phyloP scores from a whole-genome alignment of 1,140 invertebrate genomes.

The Euschistus heros region DNA sequence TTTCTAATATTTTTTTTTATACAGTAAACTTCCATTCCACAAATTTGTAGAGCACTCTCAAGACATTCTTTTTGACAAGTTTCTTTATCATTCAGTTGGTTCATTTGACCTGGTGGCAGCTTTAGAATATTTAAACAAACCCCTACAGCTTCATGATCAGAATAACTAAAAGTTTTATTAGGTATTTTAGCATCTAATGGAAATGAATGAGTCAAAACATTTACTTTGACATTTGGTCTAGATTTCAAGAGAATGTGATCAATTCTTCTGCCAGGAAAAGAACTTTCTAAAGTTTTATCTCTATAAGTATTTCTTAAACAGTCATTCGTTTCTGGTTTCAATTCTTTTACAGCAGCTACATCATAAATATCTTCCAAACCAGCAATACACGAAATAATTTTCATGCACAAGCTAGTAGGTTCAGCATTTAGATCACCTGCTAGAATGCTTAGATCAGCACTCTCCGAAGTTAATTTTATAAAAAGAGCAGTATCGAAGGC shows the following conservation, averaged over 20 bases:
- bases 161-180: too few relatives aligned
- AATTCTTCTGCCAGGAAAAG: constrained; percentile 6
- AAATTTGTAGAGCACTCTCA: too few relatives aligned
- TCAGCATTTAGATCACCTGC: constrained; percentile 89
- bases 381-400: not conserved
- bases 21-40: too few relatives aligned
- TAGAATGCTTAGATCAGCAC: constrained; percentile 70
- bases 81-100: too few relatives aligned
- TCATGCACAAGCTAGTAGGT: constrained; percentile 43
- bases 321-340: constrained; percentile 4
- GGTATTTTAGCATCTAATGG: too few relatives aligned
- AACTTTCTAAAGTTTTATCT: not conserved
- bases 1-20: too few relatives aligned
- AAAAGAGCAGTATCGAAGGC: constrained; percentile 91
- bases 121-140: too few relatives aligned
- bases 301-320: constrained; percentile 6
- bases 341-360: not conserved
- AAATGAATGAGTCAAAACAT: too few relatives aligned
- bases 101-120: too few relatives aligned
- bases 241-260: constrained; percentile 12
- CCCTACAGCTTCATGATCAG: too few relatives aligned
- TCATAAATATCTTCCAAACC: constrained; percentile 1
- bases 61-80: too few relatives aligned
- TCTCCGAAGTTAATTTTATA: constrained; percentile 66
- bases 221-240: not conserved